Conservation (phyloP, 2,888 invertebrate genomes). For the Sarcophaga rosellei region DNA sequence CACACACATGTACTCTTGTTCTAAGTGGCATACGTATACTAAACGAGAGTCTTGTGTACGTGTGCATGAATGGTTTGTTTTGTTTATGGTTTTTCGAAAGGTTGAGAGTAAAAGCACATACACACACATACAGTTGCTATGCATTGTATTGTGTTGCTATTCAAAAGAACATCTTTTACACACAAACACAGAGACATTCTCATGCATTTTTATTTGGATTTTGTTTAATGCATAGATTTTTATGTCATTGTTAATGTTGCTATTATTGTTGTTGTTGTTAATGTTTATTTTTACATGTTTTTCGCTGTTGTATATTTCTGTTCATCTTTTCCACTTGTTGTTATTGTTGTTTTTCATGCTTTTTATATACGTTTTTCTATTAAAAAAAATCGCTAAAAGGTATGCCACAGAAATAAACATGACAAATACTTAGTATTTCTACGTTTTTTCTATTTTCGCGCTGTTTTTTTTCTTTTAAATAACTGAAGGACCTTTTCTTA, state of each 20-base stretch:
- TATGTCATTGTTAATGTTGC: constrained; percentile 16
- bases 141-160: neutral
- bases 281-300: constrained; percentile 1
- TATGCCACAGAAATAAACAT: neutral
- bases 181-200: neutral
- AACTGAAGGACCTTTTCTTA: no score
- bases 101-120: neutral
- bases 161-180: neutral
- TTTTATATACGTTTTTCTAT: neutral
- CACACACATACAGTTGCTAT: neutral
- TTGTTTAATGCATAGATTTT: constrained; percentile 7
- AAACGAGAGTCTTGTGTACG: no score
- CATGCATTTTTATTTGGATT: neutral
- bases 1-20: neutral
- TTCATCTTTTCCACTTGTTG: neutral
- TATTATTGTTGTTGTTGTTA: constrained; percentile 6
- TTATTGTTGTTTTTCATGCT: neutral
- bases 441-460: no score
- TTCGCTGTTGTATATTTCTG: neutral
- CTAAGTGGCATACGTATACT: no score
- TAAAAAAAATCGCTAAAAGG: neutral
- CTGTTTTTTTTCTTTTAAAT: no score
- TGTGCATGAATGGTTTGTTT: no score
- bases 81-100: no score
- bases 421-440: no score